Percentiles rank a stretch among this genome's conserved stretches.
These are phyloP conservation scores for Sitta europaea DNA, from an alignment of 2,113 vertebrate genomes.

Conservation along the genomic window DNA sequence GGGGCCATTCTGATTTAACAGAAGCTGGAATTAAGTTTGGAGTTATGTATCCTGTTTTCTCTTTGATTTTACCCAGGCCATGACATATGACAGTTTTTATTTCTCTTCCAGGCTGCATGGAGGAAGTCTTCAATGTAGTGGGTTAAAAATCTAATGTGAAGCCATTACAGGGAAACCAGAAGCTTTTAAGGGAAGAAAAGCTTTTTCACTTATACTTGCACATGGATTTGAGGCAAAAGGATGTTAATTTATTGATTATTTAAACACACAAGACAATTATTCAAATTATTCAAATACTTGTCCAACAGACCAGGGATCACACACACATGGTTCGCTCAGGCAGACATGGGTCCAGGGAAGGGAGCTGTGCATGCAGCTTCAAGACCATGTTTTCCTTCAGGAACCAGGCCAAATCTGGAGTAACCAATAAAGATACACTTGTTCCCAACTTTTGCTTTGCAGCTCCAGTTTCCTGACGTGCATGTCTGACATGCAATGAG, in stretches of 20 bases:
- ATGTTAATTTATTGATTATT: background rate
- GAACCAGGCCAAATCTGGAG: background rate
- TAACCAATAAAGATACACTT: background rate
- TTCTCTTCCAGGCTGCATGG: background rate
- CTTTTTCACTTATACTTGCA: background rate
- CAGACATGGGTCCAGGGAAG: background rate
- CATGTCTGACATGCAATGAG: accelerated
- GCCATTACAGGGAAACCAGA: background rate
- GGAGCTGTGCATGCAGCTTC: background rate
- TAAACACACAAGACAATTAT: background rate
- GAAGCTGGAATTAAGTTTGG: background rate
- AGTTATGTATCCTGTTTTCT: background rate
- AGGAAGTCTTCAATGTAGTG: background rate
- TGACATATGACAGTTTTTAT: background rate
- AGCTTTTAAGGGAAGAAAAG: background rate
- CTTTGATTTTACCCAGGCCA: background rate
- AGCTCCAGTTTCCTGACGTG: background rate
- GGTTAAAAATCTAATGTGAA: background rate
- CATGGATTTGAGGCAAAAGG: background rate
- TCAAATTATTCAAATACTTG: background rate
- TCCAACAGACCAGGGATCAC: background rate
- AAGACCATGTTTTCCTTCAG: background rate
- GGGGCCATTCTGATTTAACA: background rate
- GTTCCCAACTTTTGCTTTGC: background rate
- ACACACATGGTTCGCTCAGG: background rate